A percentile compares a stretch with the other conserved stretches of the same genome.
Conservation (phyloP, 2,888 invertebrate species). For the Apamea sordens region DNA sequence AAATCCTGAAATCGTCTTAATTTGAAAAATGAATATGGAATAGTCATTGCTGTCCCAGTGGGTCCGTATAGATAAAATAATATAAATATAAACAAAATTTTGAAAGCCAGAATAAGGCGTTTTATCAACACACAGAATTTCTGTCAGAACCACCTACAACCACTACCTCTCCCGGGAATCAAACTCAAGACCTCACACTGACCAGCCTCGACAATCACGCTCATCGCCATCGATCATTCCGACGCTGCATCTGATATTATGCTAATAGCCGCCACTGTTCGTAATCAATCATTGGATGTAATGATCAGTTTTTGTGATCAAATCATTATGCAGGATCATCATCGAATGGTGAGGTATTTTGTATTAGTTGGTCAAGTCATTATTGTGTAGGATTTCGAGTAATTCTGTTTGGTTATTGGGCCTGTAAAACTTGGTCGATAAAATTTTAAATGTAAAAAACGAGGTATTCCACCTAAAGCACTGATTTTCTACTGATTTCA, state of each 20-base stretch:
- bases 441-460: too few species aligned
- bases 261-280: conserved; percentile 31
- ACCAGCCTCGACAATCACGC: conserved; percentile 35
- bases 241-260: conserved; percentile 54
- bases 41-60: too few species aligned
- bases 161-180: conserved; percentile 3
- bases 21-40: too few species aligned
- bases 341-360: conserved; percentile 32
- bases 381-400: not conserved
- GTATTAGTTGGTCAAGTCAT: conserved; percentile 18
- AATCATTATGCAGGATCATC: conserved; percentile 20
- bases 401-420: not conserved
- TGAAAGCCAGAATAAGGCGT: not conserved
- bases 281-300: conserved; percentile 54
- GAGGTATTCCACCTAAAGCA: too few species aligned
- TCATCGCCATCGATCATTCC: conserved; percentile 48
- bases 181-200: conserved; percentile 37
- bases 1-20: too few species aligned
- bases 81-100: too few species aligned
- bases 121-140: not conserved
- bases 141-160: not conserved
- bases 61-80: too few species aligned
- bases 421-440: too few species aligned
- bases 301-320: conserved; percentile 57
- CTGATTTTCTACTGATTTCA: too few species aligned